A percentile compares a stretch with the other conserved stretches of the same genome.
Conservation (phyloP, 2,113 vertebrate genomes). For the Bettongia penicillata region DNA sequence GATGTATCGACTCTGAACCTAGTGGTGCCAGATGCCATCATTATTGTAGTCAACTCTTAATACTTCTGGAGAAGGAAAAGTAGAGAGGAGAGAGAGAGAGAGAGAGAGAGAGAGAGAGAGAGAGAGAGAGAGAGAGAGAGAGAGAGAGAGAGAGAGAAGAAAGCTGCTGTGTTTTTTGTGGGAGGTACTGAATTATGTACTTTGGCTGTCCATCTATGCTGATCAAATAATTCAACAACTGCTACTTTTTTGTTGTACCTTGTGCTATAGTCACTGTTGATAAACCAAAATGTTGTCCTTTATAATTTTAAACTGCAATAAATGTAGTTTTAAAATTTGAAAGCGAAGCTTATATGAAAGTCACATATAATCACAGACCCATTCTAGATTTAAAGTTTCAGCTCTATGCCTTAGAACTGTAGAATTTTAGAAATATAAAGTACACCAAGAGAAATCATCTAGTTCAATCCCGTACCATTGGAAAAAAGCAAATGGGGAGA, state of each 20-base stretch:
- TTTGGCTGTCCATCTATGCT: neutral
- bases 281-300: conserved; percentile 26
- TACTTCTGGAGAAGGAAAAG: neutral
- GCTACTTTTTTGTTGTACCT: neutral
- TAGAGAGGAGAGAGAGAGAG: neutral
- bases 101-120: too few species aligned
- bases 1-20: neutral
- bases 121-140: neutral
- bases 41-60: neutral
- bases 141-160: too few species aligned
- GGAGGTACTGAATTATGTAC: conserved; percentile 7
- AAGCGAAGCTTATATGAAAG: neutral
- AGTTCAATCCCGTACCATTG: neutral
- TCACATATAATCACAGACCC: conserved; percentile 15
- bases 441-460: conserved; percentile 1
- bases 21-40: neutral
- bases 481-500: neutral
- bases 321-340: conserved; percentile 8
- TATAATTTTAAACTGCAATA: neutral
- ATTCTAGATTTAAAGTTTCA: conserved; percentile 10
- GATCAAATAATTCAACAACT: conserved; percentile 28
- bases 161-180: too few species aligned
- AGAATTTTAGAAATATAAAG: neutral
- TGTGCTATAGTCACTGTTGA: neutral
- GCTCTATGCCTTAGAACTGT: conserved; percentile 26